Evolutionary conservation across 2,888 invertebrate genomes (phyloP).

Genomic region (Rapana venosa): DNA sequence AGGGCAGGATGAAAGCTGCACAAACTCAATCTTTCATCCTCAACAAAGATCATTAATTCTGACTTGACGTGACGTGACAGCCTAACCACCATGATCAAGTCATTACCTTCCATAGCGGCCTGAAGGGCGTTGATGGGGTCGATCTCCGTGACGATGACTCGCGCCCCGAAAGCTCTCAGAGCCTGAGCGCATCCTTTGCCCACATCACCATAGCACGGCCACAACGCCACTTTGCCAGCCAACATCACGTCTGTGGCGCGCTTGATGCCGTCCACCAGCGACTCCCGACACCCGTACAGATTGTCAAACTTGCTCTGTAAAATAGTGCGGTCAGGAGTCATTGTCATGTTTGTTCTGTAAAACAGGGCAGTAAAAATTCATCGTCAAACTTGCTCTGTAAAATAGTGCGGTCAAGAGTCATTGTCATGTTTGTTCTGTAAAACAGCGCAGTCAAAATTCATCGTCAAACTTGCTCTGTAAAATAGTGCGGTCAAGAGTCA

Average conservation of each 20-base stretch:
- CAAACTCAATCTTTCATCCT: too few relatives aligned
- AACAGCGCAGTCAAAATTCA: too few relatives aligned
- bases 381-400: too few relatives aligned
- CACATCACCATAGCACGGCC: conserved; percentile 99
- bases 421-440: too few relatives aligned
- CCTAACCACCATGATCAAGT: neutral
- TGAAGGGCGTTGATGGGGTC: conserved; percentile 99
- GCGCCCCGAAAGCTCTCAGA: conserved; percentile 94
- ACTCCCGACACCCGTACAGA: conserved; percentile 98
- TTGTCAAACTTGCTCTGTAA: conserved; percentile 98
- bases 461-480: too few relatives aligned
- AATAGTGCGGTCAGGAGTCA: neutral
- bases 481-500: too few relatives aligned
- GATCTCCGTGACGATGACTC: conserved; percentile 97
- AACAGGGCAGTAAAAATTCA: too few relatives aligned
- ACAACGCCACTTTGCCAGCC: conserved; percentile 98
- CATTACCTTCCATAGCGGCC: conserved; percentile 95
- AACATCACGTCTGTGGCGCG: conserved; percentile 99
- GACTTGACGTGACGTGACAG: too few relatives aligned
- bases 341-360: neutral
- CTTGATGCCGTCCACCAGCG: conserved; percentile 98
- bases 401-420: too few relatives aligned
- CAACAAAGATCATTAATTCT: too few relatives aligned
- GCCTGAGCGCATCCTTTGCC: conserved; percentile 99
- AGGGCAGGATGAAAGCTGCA: too few relatives aligned